Conservation (phyloP, 2,888 invertebrate species). For the Lycia hirtaria region DNA sequence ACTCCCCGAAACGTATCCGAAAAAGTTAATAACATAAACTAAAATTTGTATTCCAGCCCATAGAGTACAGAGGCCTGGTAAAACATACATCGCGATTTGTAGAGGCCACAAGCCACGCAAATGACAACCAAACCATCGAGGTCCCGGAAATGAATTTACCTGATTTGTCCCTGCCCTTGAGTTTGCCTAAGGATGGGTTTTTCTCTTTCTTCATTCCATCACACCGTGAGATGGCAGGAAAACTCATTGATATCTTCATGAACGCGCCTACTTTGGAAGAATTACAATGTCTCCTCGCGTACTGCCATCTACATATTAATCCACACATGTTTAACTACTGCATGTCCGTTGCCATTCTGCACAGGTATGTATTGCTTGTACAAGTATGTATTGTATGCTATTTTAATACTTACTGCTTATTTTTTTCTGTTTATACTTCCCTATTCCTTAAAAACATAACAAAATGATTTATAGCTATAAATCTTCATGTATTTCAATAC, state of each 20-base stretch:
- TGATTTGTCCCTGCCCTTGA: constrained; percentile 86
- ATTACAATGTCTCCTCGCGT: constrained; percentile 87
- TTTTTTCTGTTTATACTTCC: no score
- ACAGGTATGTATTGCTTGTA: no score
- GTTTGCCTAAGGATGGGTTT: constrained; percentile 86
- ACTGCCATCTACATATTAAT: constrained; percentile 89
- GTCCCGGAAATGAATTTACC: constrained; percentile 87
- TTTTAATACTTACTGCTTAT: no score
- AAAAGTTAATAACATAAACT: no score
- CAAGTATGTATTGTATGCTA: no score
- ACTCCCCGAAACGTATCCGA: no score
- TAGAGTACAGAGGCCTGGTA: constrained; percentile 67
- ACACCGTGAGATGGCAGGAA: constrained; percentile 88
- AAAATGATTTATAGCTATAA: no score
- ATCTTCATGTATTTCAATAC: no score
- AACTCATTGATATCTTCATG: constrained; percentile 89
- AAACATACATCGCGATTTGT: no score
- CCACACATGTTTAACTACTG: constrained; percentile 91
- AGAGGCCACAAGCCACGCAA: no score
- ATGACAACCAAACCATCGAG: constrained; percentile 78
- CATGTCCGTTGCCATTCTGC: constrained; percentile 89
- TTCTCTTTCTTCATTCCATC: constrained; percentile 90
- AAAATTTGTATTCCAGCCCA: constrained; percentile 56
- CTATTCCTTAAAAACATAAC: no score
- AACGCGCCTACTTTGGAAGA: constrained; percentile 86